Base-by-base conservation (phyloP, 2,888 invertebrate species). In the Orchesella flavescens region DNA sequence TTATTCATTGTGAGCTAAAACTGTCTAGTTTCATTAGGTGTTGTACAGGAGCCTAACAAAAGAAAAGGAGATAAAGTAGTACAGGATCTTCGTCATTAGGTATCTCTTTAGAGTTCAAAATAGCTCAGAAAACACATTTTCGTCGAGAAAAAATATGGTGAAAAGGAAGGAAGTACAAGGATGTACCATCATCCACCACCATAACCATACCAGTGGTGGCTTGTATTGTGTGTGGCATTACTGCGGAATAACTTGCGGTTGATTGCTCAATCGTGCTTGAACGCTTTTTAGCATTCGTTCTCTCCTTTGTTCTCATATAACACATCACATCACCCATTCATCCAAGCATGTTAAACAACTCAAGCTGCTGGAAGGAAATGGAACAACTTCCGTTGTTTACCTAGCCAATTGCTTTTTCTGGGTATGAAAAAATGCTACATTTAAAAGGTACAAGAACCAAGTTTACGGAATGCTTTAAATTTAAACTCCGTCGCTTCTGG, bases 261-360 rank as follows among this genome's bases (percentile, higher is more conserved):
- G 71, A 71, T 55, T 71, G 71, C 71, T 71, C 57, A 71, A 71
- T 71, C 68, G 13, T n/a, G 44, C 43, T 65, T 24, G 15, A 43
- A 17, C 43, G 34, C 19, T 44, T 65, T 59, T 13, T 17, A 10
- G 15, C 24, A 61, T 61, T 17, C 17, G 2, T 57, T 13, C 57
- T n/a, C 57, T 57, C 19, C 23, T 65, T 34, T n/a, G 5, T 34
- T n/a, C 17, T 43, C 17, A 17, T 4, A 43, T n/a, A 44, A 19
- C 17, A 59, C 21, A 59, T 59, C 10, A 19, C 10, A 59, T 17
- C 34, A 34, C 34, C 34, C 34, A 34, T 59, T 10, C 17, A 59
- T 12, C 59, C 10, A 21, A 59, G 59, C 21, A 17, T 17, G 12
- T 21, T 59, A 4, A n/a, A 17, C 59, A 19, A 34, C 34, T 21